phyloP scores from a whole-genome alignment of 2,888 invertebrate genomes.

The Neoitamus cyanurus region DNA sequence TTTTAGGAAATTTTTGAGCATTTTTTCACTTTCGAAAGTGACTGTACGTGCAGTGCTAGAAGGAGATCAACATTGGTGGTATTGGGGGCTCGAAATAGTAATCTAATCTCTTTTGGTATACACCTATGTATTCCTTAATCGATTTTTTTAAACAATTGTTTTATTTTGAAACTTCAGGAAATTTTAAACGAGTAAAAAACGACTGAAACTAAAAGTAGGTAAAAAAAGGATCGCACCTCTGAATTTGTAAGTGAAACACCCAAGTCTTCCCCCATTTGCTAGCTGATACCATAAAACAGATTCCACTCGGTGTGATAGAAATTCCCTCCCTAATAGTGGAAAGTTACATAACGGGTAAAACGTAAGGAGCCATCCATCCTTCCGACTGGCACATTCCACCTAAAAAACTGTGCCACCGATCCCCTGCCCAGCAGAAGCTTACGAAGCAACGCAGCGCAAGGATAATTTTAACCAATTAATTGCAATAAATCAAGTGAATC shows the following conservation, averaged over 20 bases:
- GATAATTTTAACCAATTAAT: conserved; percentile 55
- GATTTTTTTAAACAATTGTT: no score
- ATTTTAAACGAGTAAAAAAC: no score
- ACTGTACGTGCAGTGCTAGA: no score
- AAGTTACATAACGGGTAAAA: conserved; percentile 10
- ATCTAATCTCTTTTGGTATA: no score
- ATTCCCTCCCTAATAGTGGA: conserved; percentile 10
- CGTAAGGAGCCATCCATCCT: conserved; percentile 45
- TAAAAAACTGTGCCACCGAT: conserved; percentile 10
- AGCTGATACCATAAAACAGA: not conserved
- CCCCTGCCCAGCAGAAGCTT: not conserved
- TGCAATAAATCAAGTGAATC: conserved; percentile 56
- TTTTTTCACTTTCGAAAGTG: no score
- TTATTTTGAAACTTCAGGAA: no score
- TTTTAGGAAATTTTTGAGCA: no score
- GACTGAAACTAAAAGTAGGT: not conserved
- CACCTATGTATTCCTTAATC: no score
- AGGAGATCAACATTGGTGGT: no score
- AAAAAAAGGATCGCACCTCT: not conserved
- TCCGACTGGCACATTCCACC: conserved; percentile 46
- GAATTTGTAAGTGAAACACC: not conserved
- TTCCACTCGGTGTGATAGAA: not conserved
- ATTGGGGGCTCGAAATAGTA: no score
- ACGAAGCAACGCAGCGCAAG: not conserved
- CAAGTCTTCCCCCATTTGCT: not conserved